Base-by-base conservation (phyloP, 2,888 invertebrate genomes). In the Chaitophorus viminalis region DNA sequence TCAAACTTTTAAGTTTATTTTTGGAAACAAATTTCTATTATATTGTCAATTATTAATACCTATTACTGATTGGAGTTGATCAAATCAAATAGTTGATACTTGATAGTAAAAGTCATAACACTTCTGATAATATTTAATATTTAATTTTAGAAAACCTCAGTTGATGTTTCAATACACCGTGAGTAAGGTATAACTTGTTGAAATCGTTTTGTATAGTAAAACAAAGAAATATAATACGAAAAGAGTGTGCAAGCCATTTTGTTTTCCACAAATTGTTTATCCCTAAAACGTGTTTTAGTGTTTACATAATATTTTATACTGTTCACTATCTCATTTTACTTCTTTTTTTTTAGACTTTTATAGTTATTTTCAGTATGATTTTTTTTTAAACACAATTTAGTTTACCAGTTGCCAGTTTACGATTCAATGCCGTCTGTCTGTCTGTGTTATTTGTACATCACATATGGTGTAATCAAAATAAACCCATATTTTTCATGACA, bases 391-490 rank as follows among this genome's bases (percentile, higher is more conserved):
- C 17, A 83, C 29, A 65, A 31, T 65, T 65, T 60, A 14, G 75
- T 84, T 39, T 65, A 65, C 65, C 65, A 65, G 83, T 75, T 75
- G 83, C 54, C 74, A 75, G 60, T 83, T 83, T 54, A 60, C 75
- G 21, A 75, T 83, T 83, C 75, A 83, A 65, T 60, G 31, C 76
- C 46, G 65, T 46, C 25, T 31, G 76, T 18, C 25, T 65, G 84
- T 76, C 75, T 76, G 21, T 4, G 8, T 84, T 84, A 76, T 76
- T 84, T 84, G 76, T 76, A 84, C n/a, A 68, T 84, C 76, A 31
- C 84, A 76, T 84, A 39, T 84, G 84, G 76, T 8, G 84, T 76
- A 68, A 84, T 84, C 84, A 84, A 84, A 84, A 84, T 76, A 76
- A 76, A 46, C 76, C 76, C 65, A 76, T 76, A 68, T 65, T 68